phyloP scores from a whole-genome alignment of 2,113 vertebrate species.

The Hippopotamus amphibius region DNA sequence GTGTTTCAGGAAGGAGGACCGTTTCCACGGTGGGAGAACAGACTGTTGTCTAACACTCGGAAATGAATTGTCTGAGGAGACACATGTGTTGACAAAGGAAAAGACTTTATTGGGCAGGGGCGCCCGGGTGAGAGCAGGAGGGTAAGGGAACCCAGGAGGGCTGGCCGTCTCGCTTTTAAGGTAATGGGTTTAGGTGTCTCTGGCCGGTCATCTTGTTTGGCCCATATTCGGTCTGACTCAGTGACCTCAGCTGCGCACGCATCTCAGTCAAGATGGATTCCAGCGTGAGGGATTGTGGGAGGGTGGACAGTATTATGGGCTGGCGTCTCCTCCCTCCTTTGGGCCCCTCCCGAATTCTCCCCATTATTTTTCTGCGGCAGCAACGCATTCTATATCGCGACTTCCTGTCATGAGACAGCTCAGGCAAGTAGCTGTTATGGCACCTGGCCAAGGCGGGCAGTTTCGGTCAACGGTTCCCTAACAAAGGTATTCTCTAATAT shows the following conservation, averaged over 20 bases:
- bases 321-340: neutral
- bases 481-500: neutral
- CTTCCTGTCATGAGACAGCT: neutral
- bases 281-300: neutral
- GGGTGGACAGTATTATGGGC: neutral
- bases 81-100: neutral
- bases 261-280: neutral
- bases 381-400: neutral
- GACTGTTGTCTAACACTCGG: neutral
- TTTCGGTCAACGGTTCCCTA: neutral
- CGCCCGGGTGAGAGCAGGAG: neutral
- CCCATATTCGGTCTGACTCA: neutral
- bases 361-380: neutral
- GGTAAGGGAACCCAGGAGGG: neutral
- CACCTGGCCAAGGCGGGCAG: neutral
- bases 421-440: neutral
- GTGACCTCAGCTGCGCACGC: rapidly evolving
- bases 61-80: neutral
- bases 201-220: neutral
- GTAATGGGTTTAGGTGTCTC: neutral
- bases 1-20: neutral
- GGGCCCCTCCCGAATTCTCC: neutral
- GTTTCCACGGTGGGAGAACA: neutral
- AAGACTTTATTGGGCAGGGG: neutral
- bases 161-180: neutral